Conservation (phyloP, 2,113 vertebrate genomes). For the Gymnobelideus leadbeateri region DNA sequence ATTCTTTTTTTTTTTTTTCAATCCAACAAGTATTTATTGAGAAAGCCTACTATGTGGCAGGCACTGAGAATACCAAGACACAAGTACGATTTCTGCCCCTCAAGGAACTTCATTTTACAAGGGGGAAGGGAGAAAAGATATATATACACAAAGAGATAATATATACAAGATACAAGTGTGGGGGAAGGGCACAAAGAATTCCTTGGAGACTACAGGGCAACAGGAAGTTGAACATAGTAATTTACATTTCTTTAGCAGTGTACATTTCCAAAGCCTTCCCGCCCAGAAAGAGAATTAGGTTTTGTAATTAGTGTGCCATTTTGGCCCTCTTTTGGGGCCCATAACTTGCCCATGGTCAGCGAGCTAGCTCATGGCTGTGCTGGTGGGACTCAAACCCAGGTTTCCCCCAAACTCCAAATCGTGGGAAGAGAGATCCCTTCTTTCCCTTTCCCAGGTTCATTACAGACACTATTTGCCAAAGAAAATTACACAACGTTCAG, state of each 20-base stretch:
- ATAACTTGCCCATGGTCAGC: neutral
- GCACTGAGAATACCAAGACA: neutral
- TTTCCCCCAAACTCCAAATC: neutral
- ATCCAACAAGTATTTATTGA: neutral
- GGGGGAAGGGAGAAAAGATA: neutral
- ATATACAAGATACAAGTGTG: neutral
- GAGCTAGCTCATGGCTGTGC: neutral
- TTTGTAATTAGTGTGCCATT: neutral
- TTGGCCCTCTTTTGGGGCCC: neutral
- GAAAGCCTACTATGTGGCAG: neutral
- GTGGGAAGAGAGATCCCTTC: neutral
- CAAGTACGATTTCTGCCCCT: neutral
- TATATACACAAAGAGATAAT: neutral
- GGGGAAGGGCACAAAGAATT: neutral
- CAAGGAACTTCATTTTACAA: neutral
- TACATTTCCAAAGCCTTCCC: conserved; percentile 1
- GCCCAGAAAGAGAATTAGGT: neutral
- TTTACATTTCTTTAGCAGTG: conserved; percentile 3
- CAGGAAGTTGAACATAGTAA: neutral
- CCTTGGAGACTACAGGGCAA: neutral
- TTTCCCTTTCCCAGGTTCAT: neutral
- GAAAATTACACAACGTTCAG: neutral
- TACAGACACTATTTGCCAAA: too few species aligned
- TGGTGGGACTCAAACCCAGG: neutral
- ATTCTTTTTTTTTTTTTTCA: too few species aligned